Percentiles rank a stretch among this genome's conserved stretches.
Conservation (phyloP, 2,888 invertebrate species). For the Poecilus cupreus region DNA sequence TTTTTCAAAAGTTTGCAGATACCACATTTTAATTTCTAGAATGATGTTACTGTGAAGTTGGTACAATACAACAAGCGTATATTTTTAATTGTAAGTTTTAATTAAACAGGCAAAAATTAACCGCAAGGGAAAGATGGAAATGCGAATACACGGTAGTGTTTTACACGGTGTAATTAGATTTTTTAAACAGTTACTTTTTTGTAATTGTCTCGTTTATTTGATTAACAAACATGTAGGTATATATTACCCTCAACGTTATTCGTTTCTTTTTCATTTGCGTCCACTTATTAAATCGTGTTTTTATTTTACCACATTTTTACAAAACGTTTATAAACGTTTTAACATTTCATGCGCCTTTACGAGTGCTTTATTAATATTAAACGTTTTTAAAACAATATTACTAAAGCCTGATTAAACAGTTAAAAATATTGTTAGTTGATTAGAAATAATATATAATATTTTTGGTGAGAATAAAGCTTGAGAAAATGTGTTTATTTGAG, state of each 20-base stretch:
- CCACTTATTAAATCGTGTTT: background rate
- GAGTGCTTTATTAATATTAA: background rate
- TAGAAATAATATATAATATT: background rate
- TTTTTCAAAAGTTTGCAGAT: constrained; percentile 33
- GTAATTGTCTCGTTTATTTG: constrained; percentile 14
- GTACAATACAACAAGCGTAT: constrained; percentile 26
- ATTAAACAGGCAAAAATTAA: constrained; percentile 46
- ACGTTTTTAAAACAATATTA: background rate
- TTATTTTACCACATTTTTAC: background rate
- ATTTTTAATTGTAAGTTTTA: constrained; percentile 49
- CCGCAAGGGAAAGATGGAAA: constrained; percentile 1
- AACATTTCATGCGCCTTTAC: background rate
- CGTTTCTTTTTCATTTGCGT: background rate
- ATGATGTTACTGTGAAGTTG: constrained; percentile 7
- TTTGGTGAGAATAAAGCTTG: background rate
- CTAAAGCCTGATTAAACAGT: background rate
- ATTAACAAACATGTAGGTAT: constrained; percentile 1
- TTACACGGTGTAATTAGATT: constrained; percentile 38
- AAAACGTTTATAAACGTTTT: background rate
- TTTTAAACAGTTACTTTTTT: constrained; percentile 37
- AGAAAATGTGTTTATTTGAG: background rate
- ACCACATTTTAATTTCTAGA: constrained; percentile 21
- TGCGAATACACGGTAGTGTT: background rate
- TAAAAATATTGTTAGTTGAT: background rate
- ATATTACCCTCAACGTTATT: background rate